Conservation (phyloP, 2,113 vertebrate genomes). For the Nerophis lumbriciformis region DNA sequence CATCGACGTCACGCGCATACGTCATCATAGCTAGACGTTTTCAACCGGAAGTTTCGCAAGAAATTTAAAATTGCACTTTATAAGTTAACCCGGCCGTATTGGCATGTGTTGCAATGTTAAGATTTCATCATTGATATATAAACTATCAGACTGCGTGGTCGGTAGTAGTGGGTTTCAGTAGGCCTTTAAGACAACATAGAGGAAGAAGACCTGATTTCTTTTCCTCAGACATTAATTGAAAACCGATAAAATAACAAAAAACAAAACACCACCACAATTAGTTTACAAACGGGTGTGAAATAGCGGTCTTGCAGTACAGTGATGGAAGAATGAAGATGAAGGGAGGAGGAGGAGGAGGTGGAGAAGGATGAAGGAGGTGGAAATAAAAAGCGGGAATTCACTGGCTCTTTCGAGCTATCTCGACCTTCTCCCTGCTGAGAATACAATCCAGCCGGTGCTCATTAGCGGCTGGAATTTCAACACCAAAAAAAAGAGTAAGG, state of each 20-base stretch:
- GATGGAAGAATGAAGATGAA: conserved; percentile 39
- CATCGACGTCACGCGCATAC: too few relatives aligned
- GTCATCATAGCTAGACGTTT: too few relatives aligned
- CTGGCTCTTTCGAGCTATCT: conserved; percentile 37
- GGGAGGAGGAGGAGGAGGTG: conserved; percentile 6
- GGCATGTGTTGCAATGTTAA: too few relatives aligned
- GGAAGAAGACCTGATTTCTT: conserved; percentile 29
- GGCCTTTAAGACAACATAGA: too few relatives aligned
- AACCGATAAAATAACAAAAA: conserved; percentile 29
- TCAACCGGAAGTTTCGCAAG: too few relatives aligned
- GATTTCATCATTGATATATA: too few relatives aligned
- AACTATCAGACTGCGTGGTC: too few relatives aligned
- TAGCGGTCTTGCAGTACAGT: conserved; percentile 30
- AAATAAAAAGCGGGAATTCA: conserved; percentile 1
- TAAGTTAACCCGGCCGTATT: too few relatives aligned
- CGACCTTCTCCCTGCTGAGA: conserved; percentile 45
- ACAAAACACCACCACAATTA: conserved; percentile 53
- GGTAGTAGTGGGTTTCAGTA: too few relatives aligned
- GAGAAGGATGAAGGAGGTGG: conserved; percentile 14
- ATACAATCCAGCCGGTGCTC: conserved; percentile 63
- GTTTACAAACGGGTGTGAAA: conserved; percentile 62
- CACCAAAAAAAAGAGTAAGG: conserved; percentile 49
- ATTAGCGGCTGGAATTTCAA: conserved; percentile 69
- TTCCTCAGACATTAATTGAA: conserved; percentile 40
- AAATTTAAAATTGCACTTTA: too few relatives aligned